Base-by-base conservation (phyloP, 2,888 invertebrate genomes). In the Hetaerina titia region DNA sequence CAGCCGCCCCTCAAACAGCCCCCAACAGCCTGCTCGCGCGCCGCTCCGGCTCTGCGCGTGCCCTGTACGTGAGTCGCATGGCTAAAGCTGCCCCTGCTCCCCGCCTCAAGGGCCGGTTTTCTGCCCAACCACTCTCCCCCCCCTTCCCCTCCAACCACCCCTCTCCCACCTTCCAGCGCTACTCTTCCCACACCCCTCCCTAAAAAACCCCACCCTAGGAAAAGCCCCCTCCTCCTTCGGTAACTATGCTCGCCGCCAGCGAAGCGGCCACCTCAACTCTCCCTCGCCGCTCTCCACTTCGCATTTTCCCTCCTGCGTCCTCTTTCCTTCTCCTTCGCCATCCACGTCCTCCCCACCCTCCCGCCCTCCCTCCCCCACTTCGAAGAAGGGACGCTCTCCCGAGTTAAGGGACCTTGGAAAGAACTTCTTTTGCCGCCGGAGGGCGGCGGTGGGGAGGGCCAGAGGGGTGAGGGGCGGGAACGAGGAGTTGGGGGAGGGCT, bases 51-150 rank as follows among this genome's bases (percentile, higher is more conserved):
- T 94, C 60, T 90, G 95, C 95, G 95, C 95, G 95, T 95, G 95
- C 95, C 95, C 94, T n/a, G 25, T 92, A 95, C 95, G 95, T 95
- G 95, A 95, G 95, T 89, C 95, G 95, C 95, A 95, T 95, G 95
- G 95, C 95, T 92, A 95, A 95, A 90, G 94, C 58, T 19, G 19
- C 87, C 87, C 81, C 57, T 56, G 60, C 58, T 89, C 11, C 25
- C 89, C 89, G 64, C 64, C 95, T 56, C 90, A 74, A 74, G 92
- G 92, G 92, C 92, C 92, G 92, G 92, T 92, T 92, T 69, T 69
- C n/a, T 69, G 69, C 92, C 64, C 58, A 60, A 58, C 31, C 90
- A 25, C 63, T 19, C 60, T 31, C 63, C n/a, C 25, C 63, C 25
- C 31, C 64, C 64, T 25, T 56, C 74, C 92, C 31, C 64, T 31